Evolutionary conservation across 2,888 invertebrate species (phyloP).

Genomic region (Anorthoa munda): DNA sequence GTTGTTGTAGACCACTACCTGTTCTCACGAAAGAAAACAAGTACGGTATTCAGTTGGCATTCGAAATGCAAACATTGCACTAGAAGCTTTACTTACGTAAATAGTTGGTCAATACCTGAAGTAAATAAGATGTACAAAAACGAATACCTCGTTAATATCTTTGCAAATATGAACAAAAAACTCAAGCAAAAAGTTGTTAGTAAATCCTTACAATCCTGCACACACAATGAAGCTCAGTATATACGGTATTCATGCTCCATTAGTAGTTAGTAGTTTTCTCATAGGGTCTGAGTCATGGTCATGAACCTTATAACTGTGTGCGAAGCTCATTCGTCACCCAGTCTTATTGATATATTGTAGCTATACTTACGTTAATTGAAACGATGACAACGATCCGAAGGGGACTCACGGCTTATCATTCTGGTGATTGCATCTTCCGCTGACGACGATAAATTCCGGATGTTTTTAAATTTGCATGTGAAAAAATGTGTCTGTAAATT

Average conservation of each 20-base stretch:
- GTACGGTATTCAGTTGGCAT: constrained; percentile 5
- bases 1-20: neutral
- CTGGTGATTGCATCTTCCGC: constrained; percentile 55
- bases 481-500: constrained; percentile 23
- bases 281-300: constrained; percentile 53
- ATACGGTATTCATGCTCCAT: constrained; percentile 30
- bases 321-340: constrained; percentile 43
- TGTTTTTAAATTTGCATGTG: constrained; percentile 53
- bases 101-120: constrained; percentile 7
- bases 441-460: constrained; percentile 39
- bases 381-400: constrained; percentile 40
- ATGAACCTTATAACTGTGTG: constrained; percentile 34
- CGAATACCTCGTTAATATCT: constrained; percentile 13
- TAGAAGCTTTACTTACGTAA: neutral
- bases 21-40: constrained; percentile 10
- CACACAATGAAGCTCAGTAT: constrained; percentile 7
- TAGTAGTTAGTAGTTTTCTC: constrained; percentile 45
- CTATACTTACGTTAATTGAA: constrained; percentile 59
- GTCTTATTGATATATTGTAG: constrained; percentile 53
- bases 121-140: constrained; percentile 13
- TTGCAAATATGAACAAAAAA: constrained; percentile 11
- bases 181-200: neutral
- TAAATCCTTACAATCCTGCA: constrained; percentile 4
- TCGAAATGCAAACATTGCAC: constrained; percentile 8
- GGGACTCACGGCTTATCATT: constrained; percentile 60